Conservation (phyloP, 2,888 invertebrate genomes). For the Tortrix viridana region DNA sequence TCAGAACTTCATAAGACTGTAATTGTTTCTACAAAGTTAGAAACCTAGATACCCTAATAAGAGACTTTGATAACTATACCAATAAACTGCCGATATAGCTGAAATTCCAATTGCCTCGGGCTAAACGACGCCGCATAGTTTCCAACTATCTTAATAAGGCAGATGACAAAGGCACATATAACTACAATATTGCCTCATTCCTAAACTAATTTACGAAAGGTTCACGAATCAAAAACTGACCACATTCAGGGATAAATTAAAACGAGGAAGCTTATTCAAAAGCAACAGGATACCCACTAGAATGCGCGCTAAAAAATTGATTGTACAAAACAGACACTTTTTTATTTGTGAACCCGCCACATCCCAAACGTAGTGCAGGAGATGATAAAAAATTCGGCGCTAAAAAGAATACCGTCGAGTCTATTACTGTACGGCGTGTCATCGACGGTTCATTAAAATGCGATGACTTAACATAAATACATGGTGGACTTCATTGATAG, state of each 20-base stretch:
- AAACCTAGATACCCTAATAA: conserved; percentile 15
- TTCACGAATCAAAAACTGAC: conserved; percentile 23
- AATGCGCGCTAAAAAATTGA: conserved; percentile 61
- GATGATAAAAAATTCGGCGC: conserved; percentile 73
- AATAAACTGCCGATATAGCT: conserved; percentile 14
- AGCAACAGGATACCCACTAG: conserved; percentile 59
- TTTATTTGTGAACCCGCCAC: conserved; percentile 61
- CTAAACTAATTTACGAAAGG: conserved; percentile 29
- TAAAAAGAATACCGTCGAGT: conserved; percentile 82
- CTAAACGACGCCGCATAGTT: conserved; percentile 42
- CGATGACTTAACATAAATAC: conserved; percentile 83
- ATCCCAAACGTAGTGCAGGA: conserved; percentile 63
- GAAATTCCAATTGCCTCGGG: conserved; percentile 20
- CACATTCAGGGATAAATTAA: conserved; percentile 56
- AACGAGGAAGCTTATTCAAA: conserved; percentile 61
- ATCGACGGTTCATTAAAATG: conserved; percentile 83
- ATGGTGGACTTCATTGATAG: conserved; percentile 84
- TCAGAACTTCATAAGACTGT: conserved; percentile 9
- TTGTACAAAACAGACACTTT: conserved; percentile 58
- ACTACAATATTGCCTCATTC: conserved; percentile 1
- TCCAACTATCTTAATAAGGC: conserved; percentile 24
- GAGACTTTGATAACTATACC: conserved; percentile 7
- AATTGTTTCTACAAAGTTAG: conserved; percentile 19
- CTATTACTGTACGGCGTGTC: conserved; percentile 83
- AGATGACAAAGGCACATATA: conserved; percentile 13